These are phyloP conservation scores for Odontomyia ornata DNA, from an alignment of 2,888 invertebrate species.

Conservation along the genomic window DNA sequence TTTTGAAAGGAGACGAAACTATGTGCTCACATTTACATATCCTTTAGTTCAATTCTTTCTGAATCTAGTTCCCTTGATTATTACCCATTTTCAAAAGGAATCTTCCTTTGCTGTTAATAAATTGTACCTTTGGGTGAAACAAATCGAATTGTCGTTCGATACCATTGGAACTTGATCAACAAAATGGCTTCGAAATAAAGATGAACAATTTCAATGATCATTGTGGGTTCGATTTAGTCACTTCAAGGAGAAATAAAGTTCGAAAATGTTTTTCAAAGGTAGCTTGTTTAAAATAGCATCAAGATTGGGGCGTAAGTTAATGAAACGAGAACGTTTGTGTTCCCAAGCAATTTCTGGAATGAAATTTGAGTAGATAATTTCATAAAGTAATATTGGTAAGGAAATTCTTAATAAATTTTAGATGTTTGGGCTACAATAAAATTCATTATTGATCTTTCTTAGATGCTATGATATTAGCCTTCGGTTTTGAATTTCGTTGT, in stretches of 20 bases:
- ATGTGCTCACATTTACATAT: neutral
- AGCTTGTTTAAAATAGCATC: too few relatives aligned
- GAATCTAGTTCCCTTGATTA: neutral
- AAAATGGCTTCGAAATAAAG: neutral
- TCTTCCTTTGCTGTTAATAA: neutral
- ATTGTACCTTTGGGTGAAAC: slow-evolving; percentile 21
- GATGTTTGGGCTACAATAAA: too few relatives aligned
- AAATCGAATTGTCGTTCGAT: slow-evolving; percentile 23
- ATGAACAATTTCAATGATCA: neutral
- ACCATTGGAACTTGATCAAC: slow-evolving; percentile 10
- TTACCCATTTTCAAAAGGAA: neutral
- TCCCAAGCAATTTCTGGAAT: too few relatives aligned
- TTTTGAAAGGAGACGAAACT: neutral
- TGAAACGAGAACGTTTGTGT: too few relatives aligned
- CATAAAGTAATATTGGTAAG: too few relatives aligned
- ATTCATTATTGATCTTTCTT: too few relatives aligned
- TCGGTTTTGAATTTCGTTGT: too few relatives aligned
- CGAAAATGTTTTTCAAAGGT: neutral
- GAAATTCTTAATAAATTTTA: too few relatives aligned
- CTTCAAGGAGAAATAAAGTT: neutral
- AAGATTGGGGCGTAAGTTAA: too few relatives aligned
- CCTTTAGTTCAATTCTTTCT: neutral
- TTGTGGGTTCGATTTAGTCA: neutral
- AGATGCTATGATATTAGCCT: too few relatives aligned
- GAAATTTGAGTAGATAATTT: too few relatives aligned